Conservation (phyloP, 2,797 vertebrate genomes). For the Heterohyrax brucei region DNA sequence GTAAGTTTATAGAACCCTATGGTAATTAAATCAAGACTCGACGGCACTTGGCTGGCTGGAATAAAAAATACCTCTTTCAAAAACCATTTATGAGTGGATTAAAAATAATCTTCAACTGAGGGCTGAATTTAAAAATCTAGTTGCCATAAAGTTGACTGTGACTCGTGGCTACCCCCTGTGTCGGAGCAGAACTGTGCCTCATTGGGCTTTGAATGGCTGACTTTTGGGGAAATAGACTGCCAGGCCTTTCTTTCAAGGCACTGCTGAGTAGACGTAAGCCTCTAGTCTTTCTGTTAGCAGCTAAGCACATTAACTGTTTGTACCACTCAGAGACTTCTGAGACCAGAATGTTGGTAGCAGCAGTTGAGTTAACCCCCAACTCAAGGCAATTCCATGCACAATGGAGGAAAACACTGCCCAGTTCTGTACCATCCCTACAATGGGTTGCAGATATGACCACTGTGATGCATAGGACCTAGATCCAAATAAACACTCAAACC, state of each 20-base stretch:
- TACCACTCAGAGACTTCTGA: not conserved
- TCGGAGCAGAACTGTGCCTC: not conserved
- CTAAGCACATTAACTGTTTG: not conserved
- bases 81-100: not conserved
- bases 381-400: not conserved
- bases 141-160: not conserved
- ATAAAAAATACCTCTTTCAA: not conserved
- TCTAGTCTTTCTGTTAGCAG: not conserved
- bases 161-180: not conserved
- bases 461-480: not conserved
- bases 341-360: not conserved
- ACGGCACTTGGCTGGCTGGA: too few species aligned
- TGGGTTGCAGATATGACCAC: not conserved
- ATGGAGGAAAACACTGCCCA: not conserved
- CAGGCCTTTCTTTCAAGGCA: not conserved
- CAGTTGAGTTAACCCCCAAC: not conserved
- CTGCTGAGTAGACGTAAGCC: not conserved
- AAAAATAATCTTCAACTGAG: slow-evolving; percentile 22
- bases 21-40: not conserved
- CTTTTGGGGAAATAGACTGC: not conserved
- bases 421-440: not conserved
- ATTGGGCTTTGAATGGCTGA: not conserved
- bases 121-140: not conserved
- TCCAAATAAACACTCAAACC: too few species aligned
- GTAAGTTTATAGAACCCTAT: not conserved